These are phyloP conservation scores for Tamias sibiricus DNA, from an alignment of 2,113 vertebrate species.

Conservation along the genomic window DNA sequence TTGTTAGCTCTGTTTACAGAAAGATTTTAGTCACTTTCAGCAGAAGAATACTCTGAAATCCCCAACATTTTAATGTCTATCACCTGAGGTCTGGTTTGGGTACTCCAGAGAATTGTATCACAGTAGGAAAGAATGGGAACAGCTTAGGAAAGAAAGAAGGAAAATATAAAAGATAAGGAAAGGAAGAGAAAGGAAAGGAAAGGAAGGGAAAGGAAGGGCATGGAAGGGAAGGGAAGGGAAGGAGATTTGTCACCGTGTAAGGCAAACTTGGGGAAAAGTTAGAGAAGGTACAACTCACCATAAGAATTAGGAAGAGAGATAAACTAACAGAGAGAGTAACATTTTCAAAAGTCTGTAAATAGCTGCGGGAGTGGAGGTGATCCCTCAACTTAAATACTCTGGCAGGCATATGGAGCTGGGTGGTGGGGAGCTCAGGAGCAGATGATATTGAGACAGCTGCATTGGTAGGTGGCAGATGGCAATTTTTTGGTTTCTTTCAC, in stretches of 20 bases:
- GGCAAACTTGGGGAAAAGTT: background rate
- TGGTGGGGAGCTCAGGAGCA: background rate
- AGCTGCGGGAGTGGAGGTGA: background rate
- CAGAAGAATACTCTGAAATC: background rate
- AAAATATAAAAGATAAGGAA: too few species aligned
- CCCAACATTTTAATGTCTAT: background rate
- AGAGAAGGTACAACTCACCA: background rate
- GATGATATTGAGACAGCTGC: background rate
- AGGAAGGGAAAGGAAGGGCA: too few species aligned
- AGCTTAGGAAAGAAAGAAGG: background rate
- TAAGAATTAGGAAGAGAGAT: background rate
- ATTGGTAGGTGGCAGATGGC: background rate
- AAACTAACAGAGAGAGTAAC: background rate
- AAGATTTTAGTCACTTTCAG: background rate
- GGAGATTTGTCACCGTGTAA: background rate
- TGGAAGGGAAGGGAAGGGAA: too few species aligned
- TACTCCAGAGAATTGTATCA: background rate
- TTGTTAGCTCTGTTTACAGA: background rate
- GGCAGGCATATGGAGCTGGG: background rate
- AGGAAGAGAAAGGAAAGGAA: too few species aligned
- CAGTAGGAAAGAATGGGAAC: background rate
- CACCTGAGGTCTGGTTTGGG: background rate
- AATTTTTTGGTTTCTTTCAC: background rate
- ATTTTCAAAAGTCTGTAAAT: background rate
- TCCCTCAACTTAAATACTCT: background rate